Base-by-base conservation (phyloP, 2,888 invertebrate species). In the Drosophila antonietae region DNA sequence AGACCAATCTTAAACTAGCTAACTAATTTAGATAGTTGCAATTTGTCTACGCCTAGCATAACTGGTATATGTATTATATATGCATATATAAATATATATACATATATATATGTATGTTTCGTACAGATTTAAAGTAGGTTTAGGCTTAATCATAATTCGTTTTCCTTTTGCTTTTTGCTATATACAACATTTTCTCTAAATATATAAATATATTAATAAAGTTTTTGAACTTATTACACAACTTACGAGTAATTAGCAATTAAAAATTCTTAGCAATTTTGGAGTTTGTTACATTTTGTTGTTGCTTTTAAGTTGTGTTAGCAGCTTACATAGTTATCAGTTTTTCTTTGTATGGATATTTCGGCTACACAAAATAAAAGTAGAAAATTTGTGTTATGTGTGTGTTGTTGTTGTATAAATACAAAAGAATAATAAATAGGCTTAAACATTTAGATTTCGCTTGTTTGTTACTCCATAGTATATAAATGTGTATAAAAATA, bases 21-120 rank as follows among this genome's bases (percentile, higher is more conserved):
- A 76, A 66, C 81, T 81, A 78, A 60, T 81, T 81, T 73, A 77
- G 78, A 77, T 78, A 80, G 81, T 78, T 78, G 68, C 80, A 86
- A 86, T 89, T 85, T 73, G 53, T 83, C 90, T 84, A 84, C 89
- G 77, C 88, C 89, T 89, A 89, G 74, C 73, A 87, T 84, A 89
- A 84, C 89, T 89, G 89, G 89, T 89, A 81, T 79, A 81, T 72
- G 75, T 72, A 83, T 56, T 56, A 56, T 28, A 56, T 56, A 56
- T 75, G 28, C 56, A 55, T 79, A 58, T 56, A 68, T 62, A 70
- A 55, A 57, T 61, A 49, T 73, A 58, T n/a, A n/a, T n/a, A n/a
- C n/a, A n/a, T 28, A 64, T 75, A 47, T 65, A 56, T 75, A 18
- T 60, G 46, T 15, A 37, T n/a, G 8, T 39, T 14, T 39, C 33